phyloP scores from a whole-genome alignment of 2,797 vertebrate genomes.

The Periparus ater region DNA sequence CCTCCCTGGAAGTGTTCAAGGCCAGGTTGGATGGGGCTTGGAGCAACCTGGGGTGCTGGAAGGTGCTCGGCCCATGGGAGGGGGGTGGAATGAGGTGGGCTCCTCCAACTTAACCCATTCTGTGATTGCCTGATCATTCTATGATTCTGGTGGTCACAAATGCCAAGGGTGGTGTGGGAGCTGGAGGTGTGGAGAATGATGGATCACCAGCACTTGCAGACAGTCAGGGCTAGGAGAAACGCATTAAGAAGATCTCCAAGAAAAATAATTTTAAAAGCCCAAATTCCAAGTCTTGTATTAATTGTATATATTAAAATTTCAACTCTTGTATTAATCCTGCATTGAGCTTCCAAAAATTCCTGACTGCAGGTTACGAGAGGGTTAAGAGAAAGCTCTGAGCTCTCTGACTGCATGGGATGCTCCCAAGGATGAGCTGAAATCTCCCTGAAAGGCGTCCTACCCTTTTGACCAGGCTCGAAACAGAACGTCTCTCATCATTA shows the following conservation, averaged over 20 bases:
- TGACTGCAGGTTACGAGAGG: background rate
- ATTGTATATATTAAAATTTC: background rate
- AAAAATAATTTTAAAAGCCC: background rate
- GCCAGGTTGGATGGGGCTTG: background rate
- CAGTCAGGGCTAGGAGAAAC: background rate
- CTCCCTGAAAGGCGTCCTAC: background rate
- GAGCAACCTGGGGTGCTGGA: background rate
- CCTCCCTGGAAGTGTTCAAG: background rate
- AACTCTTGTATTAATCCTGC: background rate
- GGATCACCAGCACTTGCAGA: background rate
- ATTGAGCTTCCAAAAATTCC: background rate
- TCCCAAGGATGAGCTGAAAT: background rate
- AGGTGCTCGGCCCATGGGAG: background rate
- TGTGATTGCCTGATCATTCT: background rate
- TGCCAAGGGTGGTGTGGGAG: background rate
- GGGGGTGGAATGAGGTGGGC: background rate
- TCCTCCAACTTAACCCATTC: background rate
- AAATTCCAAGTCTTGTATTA: background rate
- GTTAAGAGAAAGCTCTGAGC: constrained; percentile 18
- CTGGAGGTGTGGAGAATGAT: background rate
- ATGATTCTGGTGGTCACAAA: background rate
- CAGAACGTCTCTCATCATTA: constrained; percentile 29
- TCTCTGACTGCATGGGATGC: background rate
- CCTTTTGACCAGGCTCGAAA: constrained; percentile 3
- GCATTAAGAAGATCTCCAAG: background rate